These are phyloP conservation scores for Macrophya annulata DNA, from an alignment of 2,888 invertebrate species.

Conservation along the genomic window DNA sequence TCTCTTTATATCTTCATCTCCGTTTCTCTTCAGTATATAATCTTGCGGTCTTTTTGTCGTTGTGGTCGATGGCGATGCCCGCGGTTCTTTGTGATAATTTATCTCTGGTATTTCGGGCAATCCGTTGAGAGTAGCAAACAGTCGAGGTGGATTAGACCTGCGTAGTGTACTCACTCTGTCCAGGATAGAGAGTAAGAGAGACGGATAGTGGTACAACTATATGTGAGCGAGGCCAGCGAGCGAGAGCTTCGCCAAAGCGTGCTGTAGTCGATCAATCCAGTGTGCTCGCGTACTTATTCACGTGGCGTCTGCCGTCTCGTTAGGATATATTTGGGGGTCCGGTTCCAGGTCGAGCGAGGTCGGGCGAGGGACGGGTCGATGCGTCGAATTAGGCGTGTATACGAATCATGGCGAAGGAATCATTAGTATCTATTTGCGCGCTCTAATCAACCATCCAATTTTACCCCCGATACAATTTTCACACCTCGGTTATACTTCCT, in stretches of 20 bases:
- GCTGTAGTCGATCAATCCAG: slow-evolving; percentile 74
- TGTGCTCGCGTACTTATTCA: slow-evolving; percentile 73
- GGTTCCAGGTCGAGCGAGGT: slow-evolving; percentile 52
- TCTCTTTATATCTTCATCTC: slow-evolving; percentile 52
- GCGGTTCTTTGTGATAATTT: slow-evolving; percentile 40
- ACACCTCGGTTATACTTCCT: slow-evolving; percentile 7
- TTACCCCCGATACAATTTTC: slow-evolving; percentile 43
- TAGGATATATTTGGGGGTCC: slow-evolving; percentile 55
- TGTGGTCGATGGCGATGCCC: slow-evolving; percentile 42
- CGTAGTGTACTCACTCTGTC: slow-evolving; percentile 29
- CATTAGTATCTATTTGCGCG: slow-evolving; percentile 51
- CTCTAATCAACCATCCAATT: slow-evolving; percentile 57
- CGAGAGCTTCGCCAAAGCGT: slow-evolving; percentile 71
- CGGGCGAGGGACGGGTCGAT: slow-evolving; percentile 44
- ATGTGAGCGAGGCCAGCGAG: slow-evolving; percentile 61
- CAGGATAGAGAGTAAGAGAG: slow-evolving; percentile 59
- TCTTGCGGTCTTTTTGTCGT: slow-evolving; percentile 26
- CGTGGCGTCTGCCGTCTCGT: slow-evolving; percentile 55
- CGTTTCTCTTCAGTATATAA: slow-evolving; percentile 57
- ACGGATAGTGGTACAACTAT: slow-evolving; percentile 66
- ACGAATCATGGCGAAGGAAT: slow-evolving; percentile 44
- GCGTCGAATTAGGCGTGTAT: slow-evolving; percentile 42
- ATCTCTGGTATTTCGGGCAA: slow-evolving; percentile 54
- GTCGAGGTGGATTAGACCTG: slow-evolving; percentile 43
- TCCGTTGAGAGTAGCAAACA: slow-evolving; percentile 44